Percentiles rank a stretch among this genome's conserved stretches.
phyloP scores from a whole-genome alignment of 37 sponge, comb jelly and placozoan genomes.

The Cladorhizidae sp. region DNA sequence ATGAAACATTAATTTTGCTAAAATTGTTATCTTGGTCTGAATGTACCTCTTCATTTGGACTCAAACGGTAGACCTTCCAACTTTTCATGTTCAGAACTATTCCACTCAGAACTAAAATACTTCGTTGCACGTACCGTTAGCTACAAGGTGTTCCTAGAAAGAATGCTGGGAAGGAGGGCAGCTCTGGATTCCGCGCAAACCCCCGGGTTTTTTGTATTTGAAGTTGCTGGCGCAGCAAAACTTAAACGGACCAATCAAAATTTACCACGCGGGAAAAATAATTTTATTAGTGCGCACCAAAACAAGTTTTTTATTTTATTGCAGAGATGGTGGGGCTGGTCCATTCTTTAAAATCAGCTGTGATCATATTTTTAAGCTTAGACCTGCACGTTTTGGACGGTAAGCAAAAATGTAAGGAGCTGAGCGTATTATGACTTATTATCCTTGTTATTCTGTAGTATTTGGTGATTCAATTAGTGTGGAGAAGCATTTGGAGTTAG shows the following conservation, averaged over 20 bases:
- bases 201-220: not conserved
- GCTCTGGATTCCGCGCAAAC: too few relatives aligned
- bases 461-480: conserved; percentile 37
- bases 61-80: conserved; percentile 25
- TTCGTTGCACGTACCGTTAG: too few relatives aligned
- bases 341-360: conserved; percentile 6
- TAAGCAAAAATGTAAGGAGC: not conserved
- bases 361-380: conserved; percentile 50
- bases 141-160: too few relatives aligned
- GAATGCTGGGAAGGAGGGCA: too few relatives aligned
- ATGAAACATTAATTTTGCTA: not conserved
- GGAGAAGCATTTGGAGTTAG: conserved; percentile 79
- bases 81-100: conserved; percentile 2
- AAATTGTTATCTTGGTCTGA: not conserved
- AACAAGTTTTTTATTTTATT: not conserved
- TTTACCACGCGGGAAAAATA: not conserved
- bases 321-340: not conserved
- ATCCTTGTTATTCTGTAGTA: not conserved
- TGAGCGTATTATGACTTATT: not conserved
- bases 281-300: too few relatives aligned
- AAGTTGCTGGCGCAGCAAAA: not conserved
- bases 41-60: conserved; percentile 78
- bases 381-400: conserved; percentile 43
- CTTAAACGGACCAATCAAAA: not conserved
- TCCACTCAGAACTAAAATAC: too few relatives aligned